Evolutionary conservation across 1,140 invertebrate genomes (phyloP).

Genomic region (Drosophila mauritiana): DNA sequence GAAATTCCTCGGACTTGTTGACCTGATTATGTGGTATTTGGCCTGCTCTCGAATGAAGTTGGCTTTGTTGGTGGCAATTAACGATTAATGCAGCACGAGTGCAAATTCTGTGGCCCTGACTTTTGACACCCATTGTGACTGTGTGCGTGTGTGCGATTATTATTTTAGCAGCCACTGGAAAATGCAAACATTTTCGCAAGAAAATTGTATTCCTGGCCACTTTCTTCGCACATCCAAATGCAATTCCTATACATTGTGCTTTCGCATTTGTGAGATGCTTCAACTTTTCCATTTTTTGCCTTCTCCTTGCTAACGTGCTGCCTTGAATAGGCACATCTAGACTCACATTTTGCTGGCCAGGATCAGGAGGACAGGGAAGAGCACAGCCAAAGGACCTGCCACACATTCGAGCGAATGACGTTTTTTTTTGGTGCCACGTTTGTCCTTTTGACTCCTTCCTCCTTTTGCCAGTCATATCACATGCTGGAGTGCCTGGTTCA

Average conservation of each 20-base stretch:
- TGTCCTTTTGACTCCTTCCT: conserved; percentile 11
- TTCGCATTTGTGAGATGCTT: conserved; percentile 38
- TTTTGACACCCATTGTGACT: conserved; percentile 2
- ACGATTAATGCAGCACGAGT: conserved; percentile 37
- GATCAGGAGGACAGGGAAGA: conserved; percentile 1
- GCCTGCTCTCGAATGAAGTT: conserved; percentile 12
- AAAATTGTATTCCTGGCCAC: conserved; percentile 20
- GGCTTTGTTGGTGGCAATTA: conserved; percentile 16
- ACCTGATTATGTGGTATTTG: conserved; percentile 23
- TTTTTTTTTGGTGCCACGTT: conserved; percentile 18
- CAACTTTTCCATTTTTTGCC: conserved; percentile 17
- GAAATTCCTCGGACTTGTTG: conserved; percentile 27
- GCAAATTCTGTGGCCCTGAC: conserved; percentile 7
- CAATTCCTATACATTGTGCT: conserved; percentile 32
- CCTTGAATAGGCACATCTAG: conserved; percentile 37
- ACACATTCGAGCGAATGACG: conserved; percentile 9
- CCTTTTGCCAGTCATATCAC: conserved; percentile 36
- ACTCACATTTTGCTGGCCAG: conserved; percentile 18
- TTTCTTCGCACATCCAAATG: conserved; percentile 39
- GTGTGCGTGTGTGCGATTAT: conserved; percentile 1
- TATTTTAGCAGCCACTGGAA: not conserved
- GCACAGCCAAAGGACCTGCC: conserved; percentile 25
- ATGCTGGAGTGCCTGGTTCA: conserved; percentile 33
- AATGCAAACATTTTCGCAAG: conserved; percentile 11
- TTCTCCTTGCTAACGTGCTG: conserved; percentile 19